Evolutionary conservation across 1,140 invertebrate species (phyloP), one percentile per base, ranked within the genome.

Genomic region (Helicoverpa zea): DNA sequence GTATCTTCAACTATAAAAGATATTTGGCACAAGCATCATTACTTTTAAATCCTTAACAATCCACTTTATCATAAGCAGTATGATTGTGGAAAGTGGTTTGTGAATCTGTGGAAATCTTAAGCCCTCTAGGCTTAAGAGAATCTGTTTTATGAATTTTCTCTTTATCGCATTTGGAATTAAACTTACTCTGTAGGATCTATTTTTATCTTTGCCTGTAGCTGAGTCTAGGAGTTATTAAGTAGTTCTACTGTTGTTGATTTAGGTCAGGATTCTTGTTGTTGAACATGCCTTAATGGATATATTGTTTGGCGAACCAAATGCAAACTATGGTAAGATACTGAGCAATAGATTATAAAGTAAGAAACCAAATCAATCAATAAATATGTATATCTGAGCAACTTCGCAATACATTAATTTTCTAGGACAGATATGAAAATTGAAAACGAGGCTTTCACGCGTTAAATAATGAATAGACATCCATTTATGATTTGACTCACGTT

Each of bases 81-180:
- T 43, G 30, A 47, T 64, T 64, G 35, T 64, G 43, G 29, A 64
- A 64, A 64, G 14, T 64, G 35, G 61, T 43, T 64, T 64, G 9
- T 43, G 61, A 64, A 64, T 16, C 30, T 43, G 61, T 64, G 35
- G 35, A 29, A 64, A 64, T 64, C 61, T 64, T 64, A 64, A 64
- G 61, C 35, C 43, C 61, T 64, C 16, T 64, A 43, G 35, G 35
- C 35, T 63, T 23, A 64, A 43, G 35, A 30, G 30, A 43, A 43
- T 64, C 61, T 64, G 61, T 43, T 64, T 64, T 64, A 64, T 64
- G n/a, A 64, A 64, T 64, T 64, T 43, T 64, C 61, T 64, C 61
- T 13, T 64, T 64, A 64, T 43, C 13, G 43, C 61, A 47, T 64
- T 64, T 30, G 14, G 29, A 64, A 3, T 4, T 9, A 58, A 18